phyloP scores from a whole-genome alignment of 2,797 vertebrate species.

The Pampus argenteus region DNA sequence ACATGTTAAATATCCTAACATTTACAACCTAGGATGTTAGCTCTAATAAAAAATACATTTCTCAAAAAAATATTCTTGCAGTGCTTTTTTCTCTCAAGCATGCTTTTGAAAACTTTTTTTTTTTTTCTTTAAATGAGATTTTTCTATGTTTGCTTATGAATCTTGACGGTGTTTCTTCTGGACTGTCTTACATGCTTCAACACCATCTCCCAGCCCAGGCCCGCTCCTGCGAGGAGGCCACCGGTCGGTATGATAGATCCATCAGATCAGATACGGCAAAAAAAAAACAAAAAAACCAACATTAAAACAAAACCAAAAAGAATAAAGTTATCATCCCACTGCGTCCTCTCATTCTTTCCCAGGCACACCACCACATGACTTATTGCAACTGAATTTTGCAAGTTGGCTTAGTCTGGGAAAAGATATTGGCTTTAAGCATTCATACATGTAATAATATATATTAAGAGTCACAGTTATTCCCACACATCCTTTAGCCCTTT shows the following conservation, averaged over 20 bases:
- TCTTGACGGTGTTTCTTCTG: constrained; percentile 56
- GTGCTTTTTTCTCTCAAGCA: constrained; percentile 92
- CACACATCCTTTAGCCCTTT: constrained; percentile 87
- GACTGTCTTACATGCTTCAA: constrained; percentile 50
- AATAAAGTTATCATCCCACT: constrained; percentile 50
- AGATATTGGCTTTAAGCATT: constrained; percentile 76
- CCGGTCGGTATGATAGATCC: constrained; percentile 29
- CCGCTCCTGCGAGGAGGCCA: constrained; percentile 41
- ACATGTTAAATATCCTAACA: constrained; percentile 97
- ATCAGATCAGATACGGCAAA: constrained; percentile 83
- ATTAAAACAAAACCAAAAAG: constrained; percentile 54
- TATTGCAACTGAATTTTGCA: constrained; percentile 87
- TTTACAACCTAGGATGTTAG: constrained; percentile 99
- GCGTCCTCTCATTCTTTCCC: constrained; percentile 70
- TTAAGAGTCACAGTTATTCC: constrained; percentile 81
- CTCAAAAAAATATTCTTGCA: constrained; percentile 98
- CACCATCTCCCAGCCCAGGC: constrained; percentile 27
- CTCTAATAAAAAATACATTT: constrained; percentile 99
- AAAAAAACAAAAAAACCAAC: constrained; percentile 15
- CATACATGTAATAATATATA: constrained; percentile 75
- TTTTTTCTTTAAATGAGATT: constrained; percentile 54
- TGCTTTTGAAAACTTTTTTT: constrained; percentile 87
- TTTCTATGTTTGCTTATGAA: constrained; percentile 70
- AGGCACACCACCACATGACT: constrained; percentile 77
- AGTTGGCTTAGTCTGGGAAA: constrained; percentile 81